Conservation (phyloP, 1,140 invertebrate genomes). For the Atta colombica region DNA sequence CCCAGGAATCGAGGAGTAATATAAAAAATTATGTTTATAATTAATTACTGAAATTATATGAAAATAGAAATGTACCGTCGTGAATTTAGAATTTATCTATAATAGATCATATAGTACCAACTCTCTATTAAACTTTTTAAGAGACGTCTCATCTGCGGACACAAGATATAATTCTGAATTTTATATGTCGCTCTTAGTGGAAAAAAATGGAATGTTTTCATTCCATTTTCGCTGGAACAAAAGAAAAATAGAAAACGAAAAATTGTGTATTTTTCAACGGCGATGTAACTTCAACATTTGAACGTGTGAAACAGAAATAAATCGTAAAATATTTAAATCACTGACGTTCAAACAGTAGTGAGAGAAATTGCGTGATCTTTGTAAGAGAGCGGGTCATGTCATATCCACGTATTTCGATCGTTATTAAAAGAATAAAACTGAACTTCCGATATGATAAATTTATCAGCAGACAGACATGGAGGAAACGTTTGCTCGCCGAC, state of each 20-base stretch:
- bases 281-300: not conserved
- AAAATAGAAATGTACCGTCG: not conserved
- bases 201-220: slow-evolving; percentile 2
- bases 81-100: not conserved
- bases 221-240: not conserved
- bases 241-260: slow-evolving; percentile 6
- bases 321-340: not conserved
- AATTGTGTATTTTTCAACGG: not conserved
- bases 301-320: slow-evolving; percentile 10
- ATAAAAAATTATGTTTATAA: not conserved
- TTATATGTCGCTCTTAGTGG: not conserved
- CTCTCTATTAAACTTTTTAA: not conserved
- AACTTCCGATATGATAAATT: not conserved
- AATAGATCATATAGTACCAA: not conserved
- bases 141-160: not conserved
- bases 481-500: not conserved
- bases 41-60: not conserved
- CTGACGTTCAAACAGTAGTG: not conserved
- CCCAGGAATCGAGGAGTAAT: slow-evolving; percentile 36
- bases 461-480: not conserved
- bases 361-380: not conserved
- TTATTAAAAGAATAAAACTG: not conserved
- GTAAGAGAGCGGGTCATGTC: not conserved
- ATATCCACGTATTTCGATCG: not conserved
- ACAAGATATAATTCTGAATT: not conserved